Evolutionary conservation across 2,888 invertebrate species (phyloP).

Genomic region (Dendrolimus houi): DNA sequence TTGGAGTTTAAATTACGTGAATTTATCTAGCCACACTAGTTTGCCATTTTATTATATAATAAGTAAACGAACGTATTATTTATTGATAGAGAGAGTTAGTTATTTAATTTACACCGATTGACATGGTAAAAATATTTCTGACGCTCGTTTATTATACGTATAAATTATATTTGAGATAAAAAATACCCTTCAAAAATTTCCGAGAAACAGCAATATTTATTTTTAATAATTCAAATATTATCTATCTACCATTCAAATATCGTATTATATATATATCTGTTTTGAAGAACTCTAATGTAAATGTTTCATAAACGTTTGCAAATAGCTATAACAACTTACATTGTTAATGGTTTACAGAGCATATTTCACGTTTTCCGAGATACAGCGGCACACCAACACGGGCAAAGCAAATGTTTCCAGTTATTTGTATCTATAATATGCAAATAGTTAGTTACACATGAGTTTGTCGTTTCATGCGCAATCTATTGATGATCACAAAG

Average conservation of each 20-base stretch:
- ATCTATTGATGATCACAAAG: constrained; percentile 23
- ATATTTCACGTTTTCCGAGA: neutral
- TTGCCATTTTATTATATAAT: too few relatives aligned
- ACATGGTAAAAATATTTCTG: too few relatives aligned
- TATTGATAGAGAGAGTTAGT: too few relatives aligned
- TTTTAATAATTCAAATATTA: too few relatives aligned
- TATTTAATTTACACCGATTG: too few relatives aligned
- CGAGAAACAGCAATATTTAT: too few relatives aligned
- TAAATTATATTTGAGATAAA: too few relatives aligned
- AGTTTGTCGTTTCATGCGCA: constrained; percentile 11
- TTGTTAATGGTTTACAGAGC: neutral
- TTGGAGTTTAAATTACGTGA: constrained; percentile 63
- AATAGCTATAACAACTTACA: neutral
- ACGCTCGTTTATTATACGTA: too few relatives aligned
- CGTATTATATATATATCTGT: neutral
- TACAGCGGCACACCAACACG: neutral
- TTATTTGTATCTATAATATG: constrained; percentile 6
- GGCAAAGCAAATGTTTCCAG: neutral
- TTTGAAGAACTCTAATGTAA: neutral
- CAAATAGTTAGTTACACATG: constrained; percentile 8
- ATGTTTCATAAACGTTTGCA: neutral
- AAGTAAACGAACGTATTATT: too few relatives aligned
- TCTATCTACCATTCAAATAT: too few relatives aligned
- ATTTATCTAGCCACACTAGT: constrained; percentile 42
- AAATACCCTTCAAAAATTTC: too few relatives aligned